A percentile compares a stretch with the other conserved stretches of the same genome.
phyloP scores from a whole-genome alignment of 30 jellyfish, hydroid and myxozoan species.

The Hydractinia symbiolongicarpus region DNA sequence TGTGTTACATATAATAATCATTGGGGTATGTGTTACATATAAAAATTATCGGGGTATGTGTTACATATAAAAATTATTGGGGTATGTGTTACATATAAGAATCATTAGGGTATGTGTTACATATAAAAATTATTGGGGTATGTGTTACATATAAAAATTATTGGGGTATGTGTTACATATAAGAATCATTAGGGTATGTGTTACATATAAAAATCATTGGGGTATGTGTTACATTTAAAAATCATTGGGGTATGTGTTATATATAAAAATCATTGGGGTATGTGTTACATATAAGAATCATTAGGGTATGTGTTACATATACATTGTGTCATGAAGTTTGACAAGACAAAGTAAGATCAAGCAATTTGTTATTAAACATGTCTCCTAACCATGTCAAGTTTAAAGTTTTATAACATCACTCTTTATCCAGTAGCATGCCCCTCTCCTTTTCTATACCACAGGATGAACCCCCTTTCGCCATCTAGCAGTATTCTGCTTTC shows the following conservation, averaged over 20 bases:
- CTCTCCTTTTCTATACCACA: too few relatives aligned
- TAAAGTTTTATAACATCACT: too few relatives aligned
- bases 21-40: slow-evolving; percentile 41
- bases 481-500: too few relatives aligned
- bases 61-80: slow-evolving; percentile 33
- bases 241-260: slow-evolving; percentile 52
- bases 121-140: slow-evolving; percentile 70
- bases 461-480: too few relatives aligned
- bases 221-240: slow-evolving; percentile 33
- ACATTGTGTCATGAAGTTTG: too few relatives aligned
- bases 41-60: slow-evolving; percentile 58
- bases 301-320: too few relatives aligned
- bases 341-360: too few relatives aligned
- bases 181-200: too few relatives aligned
- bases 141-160: slow-evolving; percentile 24
- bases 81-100: slow-evolving; percentile 32
- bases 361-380: too few relatives aligned
- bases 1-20: slow-evolving; percentile 20
- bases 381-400: too few relatives aligned
- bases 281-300: not conserved
- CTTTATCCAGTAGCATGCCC: too few relatives aligned
- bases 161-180: slow-evolving; percentile 41
- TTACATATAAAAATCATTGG: slow-evolving; percentile 57
- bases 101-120: too few relatives aligned
- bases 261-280: slow-evolving; percentile 54